Conservation (phyloP, 2,888 invertebrate genomes). For the Malacosoma neustria region DNA sequence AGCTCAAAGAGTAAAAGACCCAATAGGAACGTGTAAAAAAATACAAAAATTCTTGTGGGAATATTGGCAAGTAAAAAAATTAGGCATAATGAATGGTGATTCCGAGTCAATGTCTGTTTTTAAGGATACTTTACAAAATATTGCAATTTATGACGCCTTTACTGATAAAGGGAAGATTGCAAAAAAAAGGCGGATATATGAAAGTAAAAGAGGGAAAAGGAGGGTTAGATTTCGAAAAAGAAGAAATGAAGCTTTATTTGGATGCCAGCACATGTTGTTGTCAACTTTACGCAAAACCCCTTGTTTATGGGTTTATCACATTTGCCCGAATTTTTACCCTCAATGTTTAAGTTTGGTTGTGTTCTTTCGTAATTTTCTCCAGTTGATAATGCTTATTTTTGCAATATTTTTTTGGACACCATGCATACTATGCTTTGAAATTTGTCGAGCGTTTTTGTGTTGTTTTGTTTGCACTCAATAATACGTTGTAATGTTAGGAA, state of each 20-base stretch:
- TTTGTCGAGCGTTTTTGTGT: slow-evolving; percentile 28
- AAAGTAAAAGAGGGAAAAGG: slow-evolving; percentile 15
- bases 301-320: slow-evolving; percentile 40
- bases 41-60: slow-evolving; percentile 12
- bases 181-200: slow-evolving; percentile 17
- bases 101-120: slow-evolving; percentile 26
- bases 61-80: slow-evolving; percentile 23
- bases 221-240: slow-evolving; percentile 24
- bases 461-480: slow-evolving; percentile 27
- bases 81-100: slow-evolving; percentile 22
- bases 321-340: slow-evolving; percentile 41
- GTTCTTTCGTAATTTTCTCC: slow-evolving; percentile 21
- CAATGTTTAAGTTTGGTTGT: slow-evolving; percentile 29
- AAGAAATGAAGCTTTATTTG: slow-evolving; percentile 19
- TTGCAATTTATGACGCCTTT: slow-evolving; percentile 20
- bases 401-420: slow-evolving; percentile 39
- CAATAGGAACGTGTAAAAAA: slow-evolving; percentile 15
- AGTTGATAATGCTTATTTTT: slow-evolving; percentile 28
- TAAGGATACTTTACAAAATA: slow-evolving; percentile 27
- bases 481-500: not conserved
- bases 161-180: slow-evolving; percentile 25
- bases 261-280: slow-evolving; percentile 31
- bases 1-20: slow-evolving; percentile 18
- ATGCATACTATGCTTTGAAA: slow-evolving; percentile 34
- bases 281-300: slow-evolving; percentile 35